Conservation (phyloP, 2,888 invertebrate species). For the Harpagoxenus sublaevis region DNA sequence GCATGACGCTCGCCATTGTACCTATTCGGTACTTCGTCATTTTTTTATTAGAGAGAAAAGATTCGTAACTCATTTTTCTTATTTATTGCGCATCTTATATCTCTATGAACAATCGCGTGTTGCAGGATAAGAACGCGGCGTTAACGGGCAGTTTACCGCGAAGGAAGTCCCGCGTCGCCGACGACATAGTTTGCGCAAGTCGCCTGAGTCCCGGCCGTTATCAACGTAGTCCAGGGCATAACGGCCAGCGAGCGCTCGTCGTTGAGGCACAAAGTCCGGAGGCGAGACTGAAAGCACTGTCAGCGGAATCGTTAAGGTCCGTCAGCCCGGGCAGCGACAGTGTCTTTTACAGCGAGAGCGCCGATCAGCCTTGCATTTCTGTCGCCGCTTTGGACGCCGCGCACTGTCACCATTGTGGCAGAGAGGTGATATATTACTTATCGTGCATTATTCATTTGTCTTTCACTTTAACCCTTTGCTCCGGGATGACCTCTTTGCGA, state of each 20-base stretch:
- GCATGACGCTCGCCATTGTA: neutral
- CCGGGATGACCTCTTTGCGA: neutral
- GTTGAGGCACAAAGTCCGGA: slow-evolving; percentile 86
- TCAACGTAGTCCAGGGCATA: slow-evolving; percentile 86
- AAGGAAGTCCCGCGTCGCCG: slow-evolving; percentile 88
- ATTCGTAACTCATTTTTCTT: neutral
- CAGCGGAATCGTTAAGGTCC: slow-evolving; percentile 95
- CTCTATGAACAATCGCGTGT: neutral
- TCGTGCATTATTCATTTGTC: slow-evolving; percentile 20
- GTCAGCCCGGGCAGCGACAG: slow-evolving; percentile 96
- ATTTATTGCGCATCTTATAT: neutral
- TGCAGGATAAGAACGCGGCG: slow-evolving; percentile 89
- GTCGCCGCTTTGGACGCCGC: slow-evolving; percentile 83
- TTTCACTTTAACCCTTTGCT: slow-evolving; percentile 8
- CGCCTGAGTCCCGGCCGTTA: slow-evolving; percentile 84
- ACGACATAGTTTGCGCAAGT: slow-evolving; percentile 84
- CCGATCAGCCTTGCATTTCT: slow-evolving; percentile 86
- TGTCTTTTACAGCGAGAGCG: slow-evolving; percentile 94
- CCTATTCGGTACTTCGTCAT: neutral
- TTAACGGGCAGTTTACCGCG: slow-evolving; percentile 89
- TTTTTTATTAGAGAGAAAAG: neutral
- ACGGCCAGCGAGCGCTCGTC: slow-evolving; percentile 79
- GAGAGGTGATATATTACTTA: slow-evolving; percentile 88
- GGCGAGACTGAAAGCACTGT: slow-evolving; percentile 91
- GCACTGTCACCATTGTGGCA: slow-evolving; percentile 94